Percentiles rank a stretch among this genome's conserved stretches.
phyloP scores from a whole-genome alignment of 1,140 invertebrate species.

The Apis laboriosa region DNA sequence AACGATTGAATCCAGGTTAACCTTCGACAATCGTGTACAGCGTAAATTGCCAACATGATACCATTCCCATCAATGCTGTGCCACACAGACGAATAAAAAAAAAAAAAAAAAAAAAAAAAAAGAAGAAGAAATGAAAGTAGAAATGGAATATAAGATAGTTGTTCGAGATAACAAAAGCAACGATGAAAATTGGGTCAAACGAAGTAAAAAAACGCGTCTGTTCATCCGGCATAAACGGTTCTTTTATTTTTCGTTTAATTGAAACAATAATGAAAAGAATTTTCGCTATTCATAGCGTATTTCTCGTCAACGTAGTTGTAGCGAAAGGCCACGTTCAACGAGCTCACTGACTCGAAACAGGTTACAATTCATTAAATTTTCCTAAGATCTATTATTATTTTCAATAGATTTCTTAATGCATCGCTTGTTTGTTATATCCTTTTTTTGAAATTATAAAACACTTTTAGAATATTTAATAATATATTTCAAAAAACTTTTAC shows the following conservation, averaged over 20 bases:
- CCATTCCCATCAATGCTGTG: not conserved
- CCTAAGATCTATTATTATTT: no score
- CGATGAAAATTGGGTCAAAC: not conserved
- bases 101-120: not conserved
- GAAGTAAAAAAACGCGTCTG: not conserved
- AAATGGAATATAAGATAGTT: conserved; percentile 13
- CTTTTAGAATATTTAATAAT: no score
- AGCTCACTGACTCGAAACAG: not conserved
- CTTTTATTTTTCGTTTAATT: not conserved
- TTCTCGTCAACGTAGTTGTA: no score
- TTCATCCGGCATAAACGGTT: not conserved
- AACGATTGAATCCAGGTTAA: not conserved
- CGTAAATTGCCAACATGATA: not conserved
- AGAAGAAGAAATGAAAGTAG: not conserved
- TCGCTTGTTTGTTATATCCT: no score
- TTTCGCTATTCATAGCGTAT: not conserved
- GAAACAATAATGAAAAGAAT: not conserved
- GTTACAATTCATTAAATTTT: not conserved
- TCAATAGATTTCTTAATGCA: no score
- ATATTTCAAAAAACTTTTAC: no score
- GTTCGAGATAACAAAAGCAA: not conserved
- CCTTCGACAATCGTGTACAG: not conserved
- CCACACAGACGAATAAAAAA: not conserved
- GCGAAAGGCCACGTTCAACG: not conserved
- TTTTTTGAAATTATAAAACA: no score